These are phyloP conservation scores for Microcaecilia unicolor DNA, from an alignment of 2,797 vertebrate genomes.

Conservation along the genomic window DNA sequence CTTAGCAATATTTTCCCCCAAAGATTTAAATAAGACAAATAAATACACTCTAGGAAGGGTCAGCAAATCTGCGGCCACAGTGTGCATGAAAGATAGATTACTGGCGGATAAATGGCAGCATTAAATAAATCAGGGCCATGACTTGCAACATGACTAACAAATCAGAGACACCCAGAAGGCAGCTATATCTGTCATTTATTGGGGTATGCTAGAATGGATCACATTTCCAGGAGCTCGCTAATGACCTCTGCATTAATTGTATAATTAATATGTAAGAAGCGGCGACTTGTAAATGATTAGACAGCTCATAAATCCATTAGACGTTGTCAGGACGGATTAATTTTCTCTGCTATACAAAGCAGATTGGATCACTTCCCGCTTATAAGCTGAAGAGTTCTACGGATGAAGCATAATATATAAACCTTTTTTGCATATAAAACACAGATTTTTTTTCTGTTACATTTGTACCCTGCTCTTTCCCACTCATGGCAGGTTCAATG, in stretches of 20 bases:
- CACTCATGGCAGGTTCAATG: too few species aligned
- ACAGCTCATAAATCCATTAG: slow-evolving; percentile 26
- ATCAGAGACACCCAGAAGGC: slow-evolving; percentile 21
- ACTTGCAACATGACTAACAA: slow-evolving; percentile 28
- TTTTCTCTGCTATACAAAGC: too few species aligned
- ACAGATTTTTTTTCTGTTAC: too few species aligned
- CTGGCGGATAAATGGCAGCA: too few species aligned
- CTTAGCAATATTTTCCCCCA: not conserved
- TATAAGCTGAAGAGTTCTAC: too few species aligned
- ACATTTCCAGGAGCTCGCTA: too few species aligned
- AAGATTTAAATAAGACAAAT: not conserved
- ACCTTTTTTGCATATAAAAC: too few species aligned
- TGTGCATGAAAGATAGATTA: too few species aligned
- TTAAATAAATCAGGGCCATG: slow-evolving; percentile 9
- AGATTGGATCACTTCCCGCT: too few species aligned
- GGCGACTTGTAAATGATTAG: slow-evolving; percentile 33
- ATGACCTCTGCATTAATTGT: slow-evolving; percentile 41
- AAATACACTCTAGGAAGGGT: not conserved
- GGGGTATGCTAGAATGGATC: slow-evolving; percentile 19
- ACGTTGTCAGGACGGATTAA: too few species aligned
- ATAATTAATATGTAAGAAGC: slow-evolving; percentile 40
- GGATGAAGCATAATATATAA: too few species aligned
- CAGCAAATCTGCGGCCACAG: not conserved
- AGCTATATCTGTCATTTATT: slow-evolving; percentile 17
- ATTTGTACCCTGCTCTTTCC: too few species aligned